Evolutionary conservation across 2,113 vertebrate genomes (phyloP).

Genomic region (Smithornis capensis): DNA sequence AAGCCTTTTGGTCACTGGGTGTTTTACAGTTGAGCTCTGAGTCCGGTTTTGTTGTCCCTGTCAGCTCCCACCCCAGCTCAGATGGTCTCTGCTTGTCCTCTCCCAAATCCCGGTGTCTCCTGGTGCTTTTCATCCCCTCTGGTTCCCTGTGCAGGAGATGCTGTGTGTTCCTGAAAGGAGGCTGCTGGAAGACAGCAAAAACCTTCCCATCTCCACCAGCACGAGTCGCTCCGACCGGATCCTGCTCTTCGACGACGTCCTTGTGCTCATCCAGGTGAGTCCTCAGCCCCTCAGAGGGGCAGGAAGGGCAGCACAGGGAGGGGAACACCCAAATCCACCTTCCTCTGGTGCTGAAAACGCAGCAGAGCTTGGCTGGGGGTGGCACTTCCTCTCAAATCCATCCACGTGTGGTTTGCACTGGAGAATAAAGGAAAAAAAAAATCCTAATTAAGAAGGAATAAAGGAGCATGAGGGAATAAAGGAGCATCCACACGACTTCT

Average conservation of each 20-base stretch:
- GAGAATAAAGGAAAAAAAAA: not conserved
- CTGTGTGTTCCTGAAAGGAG: conserved; percentile 66
- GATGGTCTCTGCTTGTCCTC: not conserved
- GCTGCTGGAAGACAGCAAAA: conserved; percentile 75
- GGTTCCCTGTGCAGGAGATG: conserved; percentile 34
- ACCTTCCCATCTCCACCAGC: conserved; percentile 3
- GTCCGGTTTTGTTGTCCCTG: not conserved
- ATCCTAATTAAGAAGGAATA: not conserved
- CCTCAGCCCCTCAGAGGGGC: not conserved
- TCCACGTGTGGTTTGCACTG: not conserved
- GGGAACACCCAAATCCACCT: not conserved
- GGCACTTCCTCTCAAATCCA: not conserved
- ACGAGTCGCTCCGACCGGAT: conserved; percentile 38
- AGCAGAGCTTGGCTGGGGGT: not conserved
- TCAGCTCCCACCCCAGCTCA: fast-evolving
- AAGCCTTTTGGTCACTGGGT: not conserved
- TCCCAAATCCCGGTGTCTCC: not conserved
- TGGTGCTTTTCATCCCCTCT: not conserved
- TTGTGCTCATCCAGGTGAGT: conserved; percentile 75
- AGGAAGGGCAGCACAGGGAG: not conserved
- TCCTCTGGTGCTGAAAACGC: not conserved
- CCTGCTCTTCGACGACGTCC: conserved; percentile 75
- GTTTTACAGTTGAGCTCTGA: not conserved
- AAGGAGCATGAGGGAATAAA: not conserved
- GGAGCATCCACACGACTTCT: fast-evolving